phyloP scores from a whole-genome alignment of 2,888 invertebrate species.

The Idaea straminata region DNA sequence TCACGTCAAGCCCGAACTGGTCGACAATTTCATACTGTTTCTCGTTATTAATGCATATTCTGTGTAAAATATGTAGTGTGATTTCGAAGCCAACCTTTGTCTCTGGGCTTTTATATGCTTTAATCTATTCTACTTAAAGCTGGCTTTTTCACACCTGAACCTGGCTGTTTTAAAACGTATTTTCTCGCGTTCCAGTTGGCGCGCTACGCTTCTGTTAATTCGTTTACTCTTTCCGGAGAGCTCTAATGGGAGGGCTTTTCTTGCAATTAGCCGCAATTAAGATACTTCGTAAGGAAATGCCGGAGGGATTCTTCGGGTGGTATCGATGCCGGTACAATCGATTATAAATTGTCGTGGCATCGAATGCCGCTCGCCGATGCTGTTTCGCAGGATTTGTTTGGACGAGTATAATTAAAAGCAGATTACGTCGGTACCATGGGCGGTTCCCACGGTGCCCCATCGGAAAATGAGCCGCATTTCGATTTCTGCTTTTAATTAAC shows the following conservation, averaged over 20 bases:
- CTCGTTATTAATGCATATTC: conserved; percentile 28
- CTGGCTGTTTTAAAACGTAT: conserved; percentile 68
- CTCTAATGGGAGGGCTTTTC: conserved; percentile 72
- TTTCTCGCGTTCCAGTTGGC: conserved; percentile 60
- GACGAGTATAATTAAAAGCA: conserved; percentile 40
- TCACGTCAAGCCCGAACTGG: conserved; percentile 6
- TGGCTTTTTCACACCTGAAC: conserved; percentile 71
- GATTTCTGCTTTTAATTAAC: conserved; percentile 30
- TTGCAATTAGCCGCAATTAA: conserved; percentile 76
- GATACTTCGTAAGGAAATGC: conserved; percentile 62
- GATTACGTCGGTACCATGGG: conserved; percentile 33
- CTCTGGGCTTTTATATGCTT: conserved; percentile 44
- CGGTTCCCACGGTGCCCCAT: conserved; percentile 31
- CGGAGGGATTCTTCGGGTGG: conserved; percentile 37
- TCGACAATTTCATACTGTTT: conserved; percentile 24
- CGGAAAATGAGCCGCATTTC: conserved; percentile 23
- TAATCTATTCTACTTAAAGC: conserved; percentile 71
- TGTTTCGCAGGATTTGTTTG: conserved; percentile 39
- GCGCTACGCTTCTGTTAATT: conserved; percentile 71
- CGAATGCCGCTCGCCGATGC: conserved; percentile 34
- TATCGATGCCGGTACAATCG: conserved; percentile 40
- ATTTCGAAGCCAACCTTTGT: conserved; percentile 33
- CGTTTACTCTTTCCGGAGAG: conserved; percentile 70
- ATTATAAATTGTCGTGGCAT: conserved; percentile 39
- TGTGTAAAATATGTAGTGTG: conserved; percentile 38